A percentile compares a stretch with the other conserved stretches of the same genome.
These are phyloP conservation scores for Antigone vipio DNA, from an alignment of 2,113 vertebrate genomes.

Conservation along the genomic window DNA sequence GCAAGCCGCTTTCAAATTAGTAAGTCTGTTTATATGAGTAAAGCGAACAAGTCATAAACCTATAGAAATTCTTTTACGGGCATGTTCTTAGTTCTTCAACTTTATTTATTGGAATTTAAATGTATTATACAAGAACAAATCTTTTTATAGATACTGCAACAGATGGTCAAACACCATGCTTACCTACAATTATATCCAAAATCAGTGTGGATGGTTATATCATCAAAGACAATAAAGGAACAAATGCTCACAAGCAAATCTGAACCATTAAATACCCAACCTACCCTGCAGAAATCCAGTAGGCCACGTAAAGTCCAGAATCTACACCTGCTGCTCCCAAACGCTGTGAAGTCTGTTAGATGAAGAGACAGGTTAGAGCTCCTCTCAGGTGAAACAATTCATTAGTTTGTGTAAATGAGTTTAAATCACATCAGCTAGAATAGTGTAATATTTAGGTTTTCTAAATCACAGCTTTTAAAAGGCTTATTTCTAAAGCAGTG, in stretches of 20 bases:
- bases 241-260: constrained; percentile 42
- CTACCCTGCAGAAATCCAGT: neutral
- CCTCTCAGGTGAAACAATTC: neutral
- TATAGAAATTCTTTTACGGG: neutral
- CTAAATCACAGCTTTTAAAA: neutral
- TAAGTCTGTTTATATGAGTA: neutral
- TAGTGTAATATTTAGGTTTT: neutral
- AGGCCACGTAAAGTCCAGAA: neutral
- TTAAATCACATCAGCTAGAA: neutral
- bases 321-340: neutral
- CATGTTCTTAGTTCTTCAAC: constrained; percentile 17
- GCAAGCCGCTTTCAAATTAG: neutral
- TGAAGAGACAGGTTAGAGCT: neutral
- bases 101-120: constrained; percentile 29
- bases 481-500: neutral
- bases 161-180: constrained; percentile 66
- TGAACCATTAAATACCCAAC: neutral
- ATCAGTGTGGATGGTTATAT: constrained; percentile 53
- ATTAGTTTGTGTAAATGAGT: neutral
- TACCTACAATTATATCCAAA: constrained; percentile 65
- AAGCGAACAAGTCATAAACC: neutral
- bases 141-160: constrained; percentile 60
- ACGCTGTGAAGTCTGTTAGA: neutral
- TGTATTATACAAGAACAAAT: constrained; percentile 48
- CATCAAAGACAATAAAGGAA: constrained; percentile 60